Conservation (phyloP, 2,888 invertebrate species). For the Thymelicus lineola region DNA sequence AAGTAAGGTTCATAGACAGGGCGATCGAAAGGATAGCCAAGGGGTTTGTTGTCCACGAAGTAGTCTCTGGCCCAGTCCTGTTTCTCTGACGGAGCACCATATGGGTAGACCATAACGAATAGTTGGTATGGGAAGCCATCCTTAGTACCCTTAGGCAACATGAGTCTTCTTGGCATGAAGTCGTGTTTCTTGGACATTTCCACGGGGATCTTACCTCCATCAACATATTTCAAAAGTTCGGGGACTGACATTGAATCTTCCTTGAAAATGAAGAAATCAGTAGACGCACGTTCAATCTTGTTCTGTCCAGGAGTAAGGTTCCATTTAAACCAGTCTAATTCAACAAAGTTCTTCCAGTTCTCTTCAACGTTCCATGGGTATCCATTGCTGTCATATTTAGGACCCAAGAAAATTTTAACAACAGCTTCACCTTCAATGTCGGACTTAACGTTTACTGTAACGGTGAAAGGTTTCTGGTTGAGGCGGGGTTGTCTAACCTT, state of each 20-base stretch:
- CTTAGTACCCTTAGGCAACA: conserved; percentile 89
- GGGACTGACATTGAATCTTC: conserved; percentile 87
- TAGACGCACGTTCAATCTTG: conserved; percentile 86
- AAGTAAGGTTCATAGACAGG: conserved; percentile 73
- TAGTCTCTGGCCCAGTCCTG: conserved; percentile 53
- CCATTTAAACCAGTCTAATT: conserved; percentile 86
- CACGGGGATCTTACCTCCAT: conserved; percentile 79
- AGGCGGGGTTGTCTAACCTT: conserved; percentile 88
- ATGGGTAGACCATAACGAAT: conserved; percentile 86
- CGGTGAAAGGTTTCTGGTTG: conserved; percentile 88
- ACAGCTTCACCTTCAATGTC: conserved; percentile 84
- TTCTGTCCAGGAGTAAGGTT: conserved; percentile 87
- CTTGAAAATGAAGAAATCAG: conserved; percentile 86
- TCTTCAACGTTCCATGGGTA: conserved; percentile 73
- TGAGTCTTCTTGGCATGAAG: conserved; percentile 87
- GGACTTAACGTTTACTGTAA: conserved; percentile 85
- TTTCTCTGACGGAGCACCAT: conserved; percentile 68
- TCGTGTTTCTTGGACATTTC: conserved; percentile 83
- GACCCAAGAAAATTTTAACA: conserved; percentile 88
- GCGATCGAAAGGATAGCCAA: conserved; percentile 86
- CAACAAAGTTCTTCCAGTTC: conserved; percentile 85
- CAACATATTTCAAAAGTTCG: conserved; percentile 85
- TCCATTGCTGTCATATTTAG: conserved; percentile 87
- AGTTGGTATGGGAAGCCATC: conserved; percentile 88
- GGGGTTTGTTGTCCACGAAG: conserved; percentile 78